Conservation (phyloP, 1,140 invertebrate species). For the Nasonia giraulti region DNA sequence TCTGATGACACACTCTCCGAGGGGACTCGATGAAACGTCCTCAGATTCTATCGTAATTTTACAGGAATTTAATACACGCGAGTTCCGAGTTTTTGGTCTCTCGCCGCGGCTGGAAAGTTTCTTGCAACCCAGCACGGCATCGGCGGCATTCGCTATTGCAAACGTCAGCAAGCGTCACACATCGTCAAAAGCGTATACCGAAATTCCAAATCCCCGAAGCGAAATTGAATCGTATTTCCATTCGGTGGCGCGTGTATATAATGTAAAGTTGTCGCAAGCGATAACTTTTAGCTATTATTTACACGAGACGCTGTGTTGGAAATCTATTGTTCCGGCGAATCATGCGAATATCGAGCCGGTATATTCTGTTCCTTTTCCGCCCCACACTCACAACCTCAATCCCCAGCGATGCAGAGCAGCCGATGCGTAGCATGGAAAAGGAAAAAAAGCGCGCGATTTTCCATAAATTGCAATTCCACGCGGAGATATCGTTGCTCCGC, state of each 20-base stretch:
- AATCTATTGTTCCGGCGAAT: neutral
- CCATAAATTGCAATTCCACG: conserved; percentile 10
- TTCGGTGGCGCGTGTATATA: neutral
- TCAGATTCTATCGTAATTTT: neutral
- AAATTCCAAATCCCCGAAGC: neutral
- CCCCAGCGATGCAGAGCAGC: too few relatives aligned
- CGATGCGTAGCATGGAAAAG: too few relatives aligned
- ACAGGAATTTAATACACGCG: neutral
- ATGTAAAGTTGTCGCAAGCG: too few relatives aligned
- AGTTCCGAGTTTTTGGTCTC: neutral
- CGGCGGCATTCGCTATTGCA: neutral
- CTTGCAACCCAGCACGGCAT: neutral
- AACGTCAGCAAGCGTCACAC: neutral
- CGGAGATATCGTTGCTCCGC: neutral
- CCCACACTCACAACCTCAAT: too few relatives aligned
- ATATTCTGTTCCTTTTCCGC: too few relatives aligned
- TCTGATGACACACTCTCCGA: neutral
- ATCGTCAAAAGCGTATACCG: neutral
- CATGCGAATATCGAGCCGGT: too few relatives aligned
- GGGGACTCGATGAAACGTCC: neutral
- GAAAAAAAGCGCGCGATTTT: neutral
- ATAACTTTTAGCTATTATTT: neutral
- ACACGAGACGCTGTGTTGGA: neutral
- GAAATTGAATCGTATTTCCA: neutral
- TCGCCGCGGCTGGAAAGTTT: neutral